Evolutionary conservation across 2,888 invertebrate species (phyloP).

Genomic region (Ctenicera cuprea): DNA sequence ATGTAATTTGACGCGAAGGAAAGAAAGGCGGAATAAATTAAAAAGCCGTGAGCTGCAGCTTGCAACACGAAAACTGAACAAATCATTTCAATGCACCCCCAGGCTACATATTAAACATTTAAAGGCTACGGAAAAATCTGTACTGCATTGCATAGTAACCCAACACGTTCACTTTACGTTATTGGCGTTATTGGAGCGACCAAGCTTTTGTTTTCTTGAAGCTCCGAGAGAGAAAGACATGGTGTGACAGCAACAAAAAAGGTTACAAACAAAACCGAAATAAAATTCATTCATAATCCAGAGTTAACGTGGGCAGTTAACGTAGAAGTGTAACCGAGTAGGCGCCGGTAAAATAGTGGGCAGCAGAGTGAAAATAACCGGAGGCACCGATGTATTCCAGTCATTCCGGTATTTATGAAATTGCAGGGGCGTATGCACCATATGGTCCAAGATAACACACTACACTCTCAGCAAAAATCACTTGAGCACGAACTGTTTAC

Average conservation of each 20-base stretch:
- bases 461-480: background rate
- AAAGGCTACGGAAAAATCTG: conserved; percentile 9
- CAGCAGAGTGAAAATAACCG: conserved; percentile 44
- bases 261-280: conserved; percentile 31
- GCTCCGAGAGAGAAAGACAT: background rate
- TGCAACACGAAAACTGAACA: conserved; percentile 22
- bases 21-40: conserved; percentile 18
- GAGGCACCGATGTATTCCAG: conserved; percentile 45
- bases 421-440: conserved; percentile 48
- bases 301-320: conserved; percentile 37
- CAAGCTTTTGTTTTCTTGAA: background rate
- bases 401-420: conserved; percentile 48
- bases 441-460: conserved; percentile 43
- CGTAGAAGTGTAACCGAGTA: conserved; percentile 42
- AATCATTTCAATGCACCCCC: conserved; percentile 7
- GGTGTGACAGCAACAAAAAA: background rate
- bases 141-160: background rate
- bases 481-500: background rate
- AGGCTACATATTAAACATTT: background rate
- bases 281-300: conserved; percentile 49
- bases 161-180: conserved; percentile 7
- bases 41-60: background rate
- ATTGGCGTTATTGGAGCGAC: background rate
- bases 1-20: background rate
- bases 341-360: conserved; percentile 50